Conservation (phyloP, 2,113 vertebrate genomes). For the Mionectes macconnelli region DNA sequence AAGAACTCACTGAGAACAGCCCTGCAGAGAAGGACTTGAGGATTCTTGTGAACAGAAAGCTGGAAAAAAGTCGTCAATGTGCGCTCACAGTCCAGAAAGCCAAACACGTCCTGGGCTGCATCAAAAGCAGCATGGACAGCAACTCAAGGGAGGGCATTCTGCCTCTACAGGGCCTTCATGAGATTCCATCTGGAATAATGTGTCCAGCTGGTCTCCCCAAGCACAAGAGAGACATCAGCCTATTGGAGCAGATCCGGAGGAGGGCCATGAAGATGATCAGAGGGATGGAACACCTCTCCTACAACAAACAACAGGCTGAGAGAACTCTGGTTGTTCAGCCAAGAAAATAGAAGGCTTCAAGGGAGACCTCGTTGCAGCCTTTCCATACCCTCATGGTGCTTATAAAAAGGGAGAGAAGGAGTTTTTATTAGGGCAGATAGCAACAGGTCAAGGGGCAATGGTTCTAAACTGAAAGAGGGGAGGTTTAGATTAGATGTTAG, state of each 20-base stretch:
- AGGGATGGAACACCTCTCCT: background rate
- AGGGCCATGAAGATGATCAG: background rate
- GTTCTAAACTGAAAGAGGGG: background rate
- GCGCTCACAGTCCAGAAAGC: background rate
- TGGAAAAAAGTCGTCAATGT: rapidly evolving
- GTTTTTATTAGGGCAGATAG: background rate
- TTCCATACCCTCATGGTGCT: background rate
- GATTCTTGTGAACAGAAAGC: background rate
- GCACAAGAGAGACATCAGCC: background rate
- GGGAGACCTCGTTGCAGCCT: background rate
- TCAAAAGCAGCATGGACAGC: background rate
- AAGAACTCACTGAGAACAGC: background rate
- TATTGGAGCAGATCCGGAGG: background rate
- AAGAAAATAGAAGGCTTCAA: background rate
- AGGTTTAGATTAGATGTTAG: background rate
- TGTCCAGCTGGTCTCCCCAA: background rate
- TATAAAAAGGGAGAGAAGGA: background rate
- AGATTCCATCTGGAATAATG: background rate
- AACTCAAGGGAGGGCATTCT: background rate
- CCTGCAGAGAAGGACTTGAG: background rate
- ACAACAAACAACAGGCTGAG: background rate
- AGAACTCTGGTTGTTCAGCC: background rate
- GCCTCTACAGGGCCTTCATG: background rate
- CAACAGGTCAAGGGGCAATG: background rate
- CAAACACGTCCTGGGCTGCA: background rate